Base-by-base conservation (phyloP, 1,140 invertebrate genomes). In the Drosophila varians region DNA sequence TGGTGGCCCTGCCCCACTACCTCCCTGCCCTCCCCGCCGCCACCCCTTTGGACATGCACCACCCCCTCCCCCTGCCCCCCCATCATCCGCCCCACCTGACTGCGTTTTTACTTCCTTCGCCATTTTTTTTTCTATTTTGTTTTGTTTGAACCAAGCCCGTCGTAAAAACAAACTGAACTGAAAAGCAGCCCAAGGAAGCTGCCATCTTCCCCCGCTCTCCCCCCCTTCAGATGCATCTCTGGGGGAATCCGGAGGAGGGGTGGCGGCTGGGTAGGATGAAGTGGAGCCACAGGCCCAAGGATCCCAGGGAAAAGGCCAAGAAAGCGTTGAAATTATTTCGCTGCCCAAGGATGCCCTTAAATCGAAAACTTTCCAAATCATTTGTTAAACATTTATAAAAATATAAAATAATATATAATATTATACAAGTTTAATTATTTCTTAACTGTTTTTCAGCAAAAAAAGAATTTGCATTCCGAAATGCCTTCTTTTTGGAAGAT, bases 91-190 rank as follows among this genome's bases (percentile, higher is more conserved):
- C 45, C 66, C 61, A 72, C 47, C 58, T 62, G 28, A 54, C 55
- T 52, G 54, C 40, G 49, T 78, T 64, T 48, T 31, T 72, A 40
- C 38, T 38, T 46, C 12, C 31, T 42, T 21, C 6, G 12, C 12
- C 8, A 9, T 40, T 19, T 40, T 45, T 19, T 46, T 64, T 38
- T 51, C 25, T 58, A 40, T 43, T 46, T 62, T 75, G 56, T 47
- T 76, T 60, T 31, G 28, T 65, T 74, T 80, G 58, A 54, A 54
- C 61, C 61, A 72, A 72, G 56, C 52, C 75, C 62, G 74, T 84
- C 79, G 79, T 84, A 84, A 84, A 84, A 84, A 84, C 79, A 84
- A 84, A 84, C 79, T 83, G 65, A 71, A 71, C 68, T 72, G 69
- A 73, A 73, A 80, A 72, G 76, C 82, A 76, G 62, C 56, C 52